Base-by-base conservation (phyloP, 2,888 invertebrate genomes). In the Dolomedes plantarius region DNA sequence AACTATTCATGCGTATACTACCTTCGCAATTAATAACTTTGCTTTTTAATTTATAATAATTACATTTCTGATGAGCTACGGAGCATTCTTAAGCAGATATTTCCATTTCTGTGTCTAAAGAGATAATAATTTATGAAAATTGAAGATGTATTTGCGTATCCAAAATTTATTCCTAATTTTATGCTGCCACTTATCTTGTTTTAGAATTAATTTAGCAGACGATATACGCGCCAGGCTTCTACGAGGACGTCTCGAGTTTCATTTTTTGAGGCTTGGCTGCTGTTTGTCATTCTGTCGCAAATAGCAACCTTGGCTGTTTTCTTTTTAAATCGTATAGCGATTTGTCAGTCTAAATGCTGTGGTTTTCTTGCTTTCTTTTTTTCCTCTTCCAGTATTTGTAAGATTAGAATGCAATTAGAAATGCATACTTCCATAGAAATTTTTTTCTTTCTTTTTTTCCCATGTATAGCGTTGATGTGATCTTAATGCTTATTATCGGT, bases 231-330 rank as follows among this genome's bases (percentile, higher is more conserved):
- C 56, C 23, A 23, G 23, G n/a, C 56, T 56, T 23, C n/a, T 23
- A 56, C 19, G 56, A 56, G 56, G 56, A 2, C 23, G 56, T 56
- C 56, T 56, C n/a, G 23, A 6, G 23, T 56, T 56, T 56, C 56
- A 23, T 56, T 56, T 56, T 11, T 5, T 6, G 6, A 46, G 41
- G 41, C 16, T 46, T 46, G 41, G 23, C 23, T 23, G 56, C 56
- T 56, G 56, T 19, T 56, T 56, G 56, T 56, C 23, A 56, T 56
- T 23, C 56, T 56, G 56, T 56, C 56, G 23, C 56, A 16, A 23
- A 56, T 19, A 56, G 56, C 23, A 56, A 56, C 56, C 56, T 56
- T 56, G 56, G 23, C 19, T 19, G 56, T 23, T 56, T 56, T 56
- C 56, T 23, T 56, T 56, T 56, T 23, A 56, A 56, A 56, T 1